Evolutionary conservation across 1,140 invertebrate genomes (phyloP).

Genomic region (Drosophila gunungcola): DNA sequence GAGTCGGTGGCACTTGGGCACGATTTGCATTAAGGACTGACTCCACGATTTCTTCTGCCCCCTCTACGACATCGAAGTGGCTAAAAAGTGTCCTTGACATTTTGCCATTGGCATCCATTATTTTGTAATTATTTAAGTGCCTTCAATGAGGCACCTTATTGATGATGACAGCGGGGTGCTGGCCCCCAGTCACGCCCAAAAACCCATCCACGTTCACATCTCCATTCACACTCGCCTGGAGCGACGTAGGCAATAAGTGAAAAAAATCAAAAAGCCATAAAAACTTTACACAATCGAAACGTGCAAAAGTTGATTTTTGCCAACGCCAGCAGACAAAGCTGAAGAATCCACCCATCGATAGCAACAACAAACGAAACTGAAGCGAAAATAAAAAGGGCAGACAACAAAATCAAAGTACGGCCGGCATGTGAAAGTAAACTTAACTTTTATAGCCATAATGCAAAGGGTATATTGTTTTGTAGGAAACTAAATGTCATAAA

Average conservation of each 20-base stretch:
- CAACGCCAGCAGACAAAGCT: constrained; percentile 69
- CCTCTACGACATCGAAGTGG: constrained; percentile 24
- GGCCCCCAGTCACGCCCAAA: constrained; percentile 5
- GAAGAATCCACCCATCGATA: constrained; percentile 12
- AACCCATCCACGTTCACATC: neutral
- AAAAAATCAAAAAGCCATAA: constrained; percentile 84
- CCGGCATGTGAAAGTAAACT: constrained; percentile 71
- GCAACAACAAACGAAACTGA: constrained; percentile 15
- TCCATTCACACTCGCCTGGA: neutral
- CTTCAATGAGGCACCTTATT: constrained; percentile 54
- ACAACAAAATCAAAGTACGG: constrained; percentile 80
- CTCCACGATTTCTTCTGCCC: neutral
- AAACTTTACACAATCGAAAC: constrained; percentile 84
- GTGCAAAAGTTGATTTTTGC: constrained; percentile 83
- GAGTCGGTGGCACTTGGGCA: constrained; percentile 64
- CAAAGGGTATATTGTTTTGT: neutral
- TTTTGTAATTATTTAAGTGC: constrained; percentile 83
- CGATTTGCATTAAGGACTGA: constrained; percentile 71
- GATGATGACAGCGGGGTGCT: constrained; percentile 35
- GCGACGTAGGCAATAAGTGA: constrained; percentile 69
- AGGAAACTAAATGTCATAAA: neutral
- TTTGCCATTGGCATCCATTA: constrained; percentile 69
- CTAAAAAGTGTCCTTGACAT: constrained; percentile 43
- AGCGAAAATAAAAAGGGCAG: constrained; percentile 32
- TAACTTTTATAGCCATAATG: constrained; percentile 26